phyloP scores from a whole-genome alignment of 2,113 vertebrate genomes.

The Ctenodactylus gundi region DNA sequence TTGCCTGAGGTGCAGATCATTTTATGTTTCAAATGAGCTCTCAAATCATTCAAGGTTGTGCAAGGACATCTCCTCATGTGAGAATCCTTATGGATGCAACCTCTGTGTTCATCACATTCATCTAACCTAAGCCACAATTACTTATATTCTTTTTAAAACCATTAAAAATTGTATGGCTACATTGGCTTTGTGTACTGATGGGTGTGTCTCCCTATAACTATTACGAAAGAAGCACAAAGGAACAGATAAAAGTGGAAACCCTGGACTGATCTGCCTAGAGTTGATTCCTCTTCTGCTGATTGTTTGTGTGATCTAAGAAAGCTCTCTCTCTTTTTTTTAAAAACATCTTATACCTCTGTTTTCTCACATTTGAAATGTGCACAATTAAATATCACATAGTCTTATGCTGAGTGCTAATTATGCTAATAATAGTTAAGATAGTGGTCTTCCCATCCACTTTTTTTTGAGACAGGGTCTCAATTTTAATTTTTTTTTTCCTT shows the following conservation, averaged over 20 bases:
- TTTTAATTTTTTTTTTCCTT: too few relatives aligned
- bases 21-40: neutral
- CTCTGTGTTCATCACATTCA: neutral
- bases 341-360: neutral
- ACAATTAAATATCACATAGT: neutral
- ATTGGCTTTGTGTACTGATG: neutral
- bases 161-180: neutral
- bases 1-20: neutral
- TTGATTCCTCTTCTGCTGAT: neutral
- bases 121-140: neutral
- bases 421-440: neutral
- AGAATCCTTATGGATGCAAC: neutral
- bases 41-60: neutral
- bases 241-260: neutral
- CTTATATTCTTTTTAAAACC: neutral
- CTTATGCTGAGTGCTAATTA: neutral
- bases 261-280: neutral
- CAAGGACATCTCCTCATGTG: neutral
- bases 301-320: neutral
- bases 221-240: neutral
- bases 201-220: neutral
- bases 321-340: neutral
- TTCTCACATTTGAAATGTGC: neutral
- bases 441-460: too few relatives aligned
- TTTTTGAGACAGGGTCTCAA: too few relatives aligned